Conservation (phyloP, 2,888 invertebrate species). For the Tricholauxania praeusta region DNA sequence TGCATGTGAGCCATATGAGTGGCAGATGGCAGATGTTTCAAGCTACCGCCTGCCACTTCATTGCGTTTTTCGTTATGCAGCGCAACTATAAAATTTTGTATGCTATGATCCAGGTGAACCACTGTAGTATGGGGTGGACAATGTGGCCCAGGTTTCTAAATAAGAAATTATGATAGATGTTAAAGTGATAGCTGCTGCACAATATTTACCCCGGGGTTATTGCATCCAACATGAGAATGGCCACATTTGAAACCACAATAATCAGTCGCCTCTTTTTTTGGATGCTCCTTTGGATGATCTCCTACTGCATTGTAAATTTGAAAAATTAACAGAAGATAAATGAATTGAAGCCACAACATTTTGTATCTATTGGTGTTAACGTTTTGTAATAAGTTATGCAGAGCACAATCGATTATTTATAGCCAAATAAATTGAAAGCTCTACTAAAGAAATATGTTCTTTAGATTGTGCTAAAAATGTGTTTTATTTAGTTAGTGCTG, state of each 20-base stretch:
- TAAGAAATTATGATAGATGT: background rate
- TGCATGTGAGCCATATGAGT: constrained; percentile 34
- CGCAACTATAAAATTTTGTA: background rate
- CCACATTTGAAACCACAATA: constrained; percentile 1
- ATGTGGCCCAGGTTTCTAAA: background rate
- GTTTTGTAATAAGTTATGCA: background rate
- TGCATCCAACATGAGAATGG: constrained; percentile 1
- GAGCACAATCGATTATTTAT: background rate
- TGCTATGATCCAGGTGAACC: background rate
- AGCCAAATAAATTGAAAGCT: background rate
- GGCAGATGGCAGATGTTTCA: background rate
- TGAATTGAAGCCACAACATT: constrained; percentile 1
- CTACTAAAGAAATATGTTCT: no score
- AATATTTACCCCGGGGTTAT: constrained; percentile 11
- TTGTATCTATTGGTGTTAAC: background rate
- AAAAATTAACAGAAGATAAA: background rate
- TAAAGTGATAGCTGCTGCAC: background rate
- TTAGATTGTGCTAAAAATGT: no score
- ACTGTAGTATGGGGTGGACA: background rate
- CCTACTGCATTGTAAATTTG: background rate
- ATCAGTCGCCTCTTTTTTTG: background rate
- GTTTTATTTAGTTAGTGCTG: no score
- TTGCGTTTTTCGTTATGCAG: constrained; percentile 27
- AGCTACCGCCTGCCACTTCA: constrained; percentile 13
- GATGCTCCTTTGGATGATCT: no score